These are phyloP conservation scores for Desmophyllum pertusum DNA, from an alignment of 92 coral and sea anemone genomes.

Conservation along the genomic window DNA sequence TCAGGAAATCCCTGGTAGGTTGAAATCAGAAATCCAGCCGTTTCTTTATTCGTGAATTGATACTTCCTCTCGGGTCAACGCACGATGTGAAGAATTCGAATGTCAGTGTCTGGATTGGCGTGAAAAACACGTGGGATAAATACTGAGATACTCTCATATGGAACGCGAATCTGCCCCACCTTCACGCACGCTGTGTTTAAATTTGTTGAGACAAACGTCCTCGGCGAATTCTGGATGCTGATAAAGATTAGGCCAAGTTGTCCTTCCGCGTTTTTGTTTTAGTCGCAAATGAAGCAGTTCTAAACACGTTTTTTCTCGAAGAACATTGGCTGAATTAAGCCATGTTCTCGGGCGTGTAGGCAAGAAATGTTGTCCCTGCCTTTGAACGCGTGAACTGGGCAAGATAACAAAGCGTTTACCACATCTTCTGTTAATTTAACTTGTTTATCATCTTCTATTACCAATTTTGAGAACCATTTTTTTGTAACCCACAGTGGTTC, in stretches of 20 bases:
- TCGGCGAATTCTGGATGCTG: slow-evolving; percentile 35
- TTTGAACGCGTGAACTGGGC: slow-evolving; percentile 28
- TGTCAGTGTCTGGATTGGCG: slow-evolving; percentile 38
- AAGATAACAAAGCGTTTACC: slow-evolving; percentile 35
- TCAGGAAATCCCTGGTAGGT: slow-evolving; percentile 21
- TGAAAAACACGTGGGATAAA: slow-evolving; percentile 25
- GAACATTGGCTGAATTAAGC: slow-evolving; percentile 1
- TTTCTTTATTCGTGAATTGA: slow-evolving; percentile 38
- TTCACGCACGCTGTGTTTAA: slow-evolving; percentile 50
- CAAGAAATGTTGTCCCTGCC: slow-evolving; percentile 26
- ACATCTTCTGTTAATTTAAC: slow-evolving; percentile 9
- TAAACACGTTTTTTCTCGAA: slow-evolving; percentile 25
- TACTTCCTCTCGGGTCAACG: slow-evolving; percentile 57
- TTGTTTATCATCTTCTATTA: neutral
- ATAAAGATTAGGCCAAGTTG: slow-evolving; percentile 13
- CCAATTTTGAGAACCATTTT: slow-evolving; percentile 7
- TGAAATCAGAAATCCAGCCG: slow-evolving; percentile 44
- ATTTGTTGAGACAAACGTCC: slow-evolving; percentile 26
- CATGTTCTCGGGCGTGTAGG: neutral
- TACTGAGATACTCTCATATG: neutral
- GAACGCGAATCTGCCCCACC: slow-evolving; percentile 41
- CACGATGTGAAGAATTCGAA: slow-evolving; percentile 42
- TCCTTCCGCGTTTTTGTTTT: slow-evolving; percentile 1
- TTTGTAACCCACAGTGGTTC: slow-evolving; percentile 53
- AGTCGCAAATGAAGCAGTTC: neutral